Conservation (phyloP, 2,797 vertebrate genomes). For the Acridotheres tristis region DNA sequence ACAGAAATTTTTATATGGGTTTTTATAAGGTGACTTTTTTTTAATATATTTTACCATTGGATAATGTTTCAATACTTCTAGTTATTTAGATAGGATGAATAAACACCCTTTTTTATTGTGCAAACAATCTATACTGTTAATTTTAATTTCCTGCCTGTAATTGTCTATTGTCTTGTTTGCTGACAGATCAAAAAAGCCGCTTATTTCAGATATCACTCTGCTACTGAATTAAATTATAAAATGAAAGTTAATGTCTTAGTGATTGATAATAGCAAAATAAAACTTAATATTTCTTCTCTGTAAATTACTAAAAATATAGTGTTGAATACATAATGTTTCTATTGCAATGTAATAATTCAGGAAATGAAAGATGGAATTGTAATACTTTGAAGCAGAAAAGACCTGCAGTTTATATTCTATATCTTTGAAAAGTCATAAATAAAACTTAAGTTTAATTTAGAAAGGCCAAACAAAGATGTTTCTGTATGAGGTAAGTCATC, state of each 20-base stretch:
- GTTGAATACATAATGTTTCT: not conserved
- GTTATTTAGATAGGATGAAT: not conserved
- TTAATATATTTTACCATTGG: not conserved
- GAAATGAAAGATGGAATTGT: not conserved
- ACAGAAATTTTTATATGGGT: not conserved
- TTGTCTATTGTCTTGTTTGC: not conserved
- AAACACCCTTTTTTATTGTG: not conserved
- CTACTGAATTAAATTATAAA: not conserved
- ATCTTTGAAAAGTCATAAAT: not conserved
- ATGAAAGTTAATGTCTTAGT: not conserved
- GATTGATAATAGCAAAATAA: not conserved
- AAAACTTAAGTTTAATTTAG: not conserved
- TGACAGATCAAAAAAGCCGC: not conserved
- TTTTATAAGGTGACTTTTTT: not conserved
- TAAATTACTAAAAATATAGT: not conserved
- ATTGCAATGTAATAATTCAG: not conserved
- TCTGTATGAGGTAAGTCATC: not conserved
- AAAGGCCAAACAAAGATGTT: not conserved
- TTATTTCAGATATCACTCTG: not conserved
- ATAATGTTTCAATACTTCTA: not conserved
- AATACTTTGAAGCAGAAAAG: not conserved
- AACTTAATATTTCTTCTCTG: not conserved
- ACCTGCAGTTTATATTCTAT: not conserved
- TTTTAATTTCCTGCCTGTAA: not conserved
- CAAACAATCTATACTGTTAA: fast-evolving